Conservation (phyloP, 2,888 invertebrate species). For the Diachrysia chrysitis region DNA sequence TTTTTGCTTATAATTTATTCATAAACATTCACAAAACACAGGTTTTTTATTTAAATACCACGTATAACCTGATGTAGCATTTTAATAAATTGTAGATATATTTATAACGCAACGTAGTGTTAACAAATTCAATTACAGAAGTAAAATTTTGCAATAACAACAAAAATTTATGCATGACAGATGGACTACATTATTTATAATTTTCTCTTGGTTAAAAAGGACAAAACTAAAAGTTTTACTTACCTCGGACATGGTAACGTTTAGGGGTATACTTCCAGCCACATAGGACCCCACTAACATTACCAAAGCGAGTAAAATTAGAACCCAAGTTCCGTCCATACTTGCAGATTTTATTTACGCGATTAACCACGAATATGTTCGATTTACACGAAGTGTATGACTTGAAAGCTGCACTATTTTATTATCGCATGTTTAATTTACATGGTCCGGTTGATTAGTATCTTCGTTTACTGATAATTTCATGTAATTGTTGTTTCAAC, state of each 20-base stretch:
- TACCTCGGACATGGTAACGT: constrained; percentile 98
- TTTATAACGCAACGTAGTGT: neutral
- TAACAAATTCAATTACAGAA: neutral
- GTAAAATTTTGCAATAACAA: constrained; percentile 18
- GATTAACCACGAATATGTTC: constrained; percentile 35
- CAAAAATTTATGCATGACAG: constrained; percentile 31
- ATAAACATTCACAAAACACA: neutral
- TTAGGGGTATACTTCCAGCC: constrained; percentile 98
- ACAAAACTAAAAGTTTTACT: constrained; percentile 38
- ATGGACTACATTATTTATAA: constrained; percentile 13
- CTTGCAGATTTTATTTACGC: constrained; percentile 59
- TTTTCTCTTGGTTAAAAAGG: neutral
- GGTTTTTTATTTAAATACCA: neutral
- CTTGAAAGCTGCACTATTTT: constrained; percentile 50
- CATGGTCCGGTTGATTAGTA: constrained; percentile 63
- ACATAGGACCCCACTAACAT: constrained; percentile 99
- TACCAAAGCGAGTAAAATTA: constrained; percentile 95
- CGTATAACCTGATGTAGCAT: neutral
- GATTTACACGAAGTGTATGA: constrained; percentile 44
- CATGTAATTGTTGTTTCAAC: constrained; percentile 47
- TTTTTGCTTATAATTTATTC: too few relatives aligned
- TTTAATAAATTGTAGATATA: neutral
- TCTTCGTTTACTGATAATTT: constrained; percentile 58
- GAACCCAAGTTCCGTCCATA: constrained; percentile 95
- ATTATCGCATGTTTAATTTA: constrained; percentile 61